phyloP scores from a whole-genome alignment of 2,797 vertebrate species.

The Anguilla pacifica region DNA sequence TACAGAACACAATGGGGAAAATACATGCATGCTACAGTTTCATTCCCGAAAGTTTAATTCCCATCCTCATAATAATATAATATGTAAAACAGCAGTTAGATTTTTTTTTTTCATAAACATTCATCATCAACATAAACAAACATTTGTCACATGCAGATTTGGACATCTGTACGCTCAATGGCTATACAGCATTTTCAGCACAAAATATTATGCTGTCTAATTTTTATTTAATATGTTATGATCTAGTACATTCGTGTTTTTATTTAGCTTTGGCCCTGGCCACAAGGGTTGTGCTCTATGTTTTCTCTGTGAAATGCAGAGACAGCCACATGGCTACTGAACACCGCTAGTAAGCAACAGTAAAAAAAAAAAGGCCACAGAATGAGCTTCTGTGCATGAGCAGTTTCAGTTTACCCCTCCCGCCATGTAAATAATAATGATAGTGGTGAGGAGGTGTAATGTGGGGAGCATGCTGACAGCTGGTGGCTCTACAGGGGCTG shows the following conservation, averaged over 20 bases:
- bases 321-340: background rate
- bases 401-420: constrained; percentile 33
- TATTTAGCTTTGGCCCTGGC: background rate
- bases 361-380: background rate
- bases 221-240: background rate
- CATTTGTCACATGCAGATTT: background rate
- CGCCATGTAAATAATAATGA: constrained; percentile 41
- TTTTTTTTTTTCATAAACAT: background rate
- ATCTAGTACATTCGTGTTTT: background rate
- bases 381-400: background rate
- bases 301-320: background rate
- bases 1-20: background rate
- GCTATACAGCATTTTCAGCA: background rate
- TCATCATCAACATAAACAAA: background rate
- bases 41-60: background rate
- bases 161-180: background rate
- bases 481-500: constrained; percentile 58
- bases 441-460: constrained; percentile 52
- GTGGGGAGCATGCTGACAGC: constrained; percentile 52
- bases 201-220: background rate
- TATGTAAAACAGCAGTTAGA: background rate
- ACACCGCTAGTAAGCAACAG: background rate
- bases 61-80: background rate
- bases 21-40: background rate
- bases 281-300: background rate